These are phyloP conservation scores for Oncorhynchus kisutch DNA, from an alignment of 2,113 vertebrate species.

Conservation along the genomic window DNA sequence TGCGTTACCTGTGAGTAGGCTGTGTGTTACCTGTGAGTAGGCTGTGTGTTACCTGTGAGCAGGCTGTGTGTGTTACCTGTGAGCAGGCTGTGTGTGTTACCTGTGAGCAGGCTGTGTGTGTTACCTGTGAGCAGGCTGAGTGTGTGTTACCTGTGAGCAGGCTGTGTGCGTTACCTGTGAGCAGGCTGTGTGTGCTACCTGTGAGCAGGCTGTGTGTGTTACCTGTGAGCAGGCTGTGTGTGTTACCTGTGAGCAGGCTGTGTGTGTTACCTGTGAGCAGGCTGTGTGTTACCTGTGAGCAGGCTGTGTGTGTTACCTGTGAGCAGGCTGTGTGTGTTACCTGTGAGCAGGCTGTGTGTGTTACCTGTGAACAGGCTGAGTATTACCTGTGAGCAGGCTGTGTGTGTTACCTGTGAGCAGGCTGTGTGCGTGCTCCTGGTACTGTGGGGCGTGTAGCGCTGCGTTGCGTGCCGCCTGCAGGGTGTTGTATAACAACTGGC, in stretches of 20 bases:
- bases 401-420: conserved; percentile 58
- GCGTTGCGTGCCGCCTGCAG: conserved; percentile 74
- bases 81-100: too few species aligned
- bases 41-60: too few species aligned
- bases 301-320: too few species aligned
- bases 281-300: conserved; percentile 11
- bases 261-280: conserved; percentile 77
- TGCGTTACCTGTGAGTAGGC: too few species aligned
- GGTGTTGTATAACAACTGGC: conserved; percentile 74
- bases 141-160: too few species aligned
- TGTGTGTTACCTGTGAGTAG: background rate
- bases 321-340: conserved; percentile 39
- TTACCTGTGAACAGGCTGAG: background rate
- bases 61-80: too few species aligned
- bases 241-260: too few species aligned
- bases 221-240: conserved; percentile 75
- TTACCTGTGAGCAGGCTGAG: too few species aligned
- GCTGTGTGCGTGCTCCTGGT: conserved; percentile 64
- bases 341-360: background rate
- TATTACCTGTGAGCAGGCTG: background rate
- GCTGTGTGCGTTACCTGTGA: conserved; percentile 37
- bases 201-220: conserved; percentile 3
- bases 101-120: too few species aligned
- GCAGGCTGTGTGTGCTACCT: background rate
- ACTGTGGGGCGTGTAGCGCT: conserved; percentile 64